phyloP scores from a whole-genome alignment of 2,113 vertebrate genomes.

The Chaetorhynchus papuensis region DNA sequence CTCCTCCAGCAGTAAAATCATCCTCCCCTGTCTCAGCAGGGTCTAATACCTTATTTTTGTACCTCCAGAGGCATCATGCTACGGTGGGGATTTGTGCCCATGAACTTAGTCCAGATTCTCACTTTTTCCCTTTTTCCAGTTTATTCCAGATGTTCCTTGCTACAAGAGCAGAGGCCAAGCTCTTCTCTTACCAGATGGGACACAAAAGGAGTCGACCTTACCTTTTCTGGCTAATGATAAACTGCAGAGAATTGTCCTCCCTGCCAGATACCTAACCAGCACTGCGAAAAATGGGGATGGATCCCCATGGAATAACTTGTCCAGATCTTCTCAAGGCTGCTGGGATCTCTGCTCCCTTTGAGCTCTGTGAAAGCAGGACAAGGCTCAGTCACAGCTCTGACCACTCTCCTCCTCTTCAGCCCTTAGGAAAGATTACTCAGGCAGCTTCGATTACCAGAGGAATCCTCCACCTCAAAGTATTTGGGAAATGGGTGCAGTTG shows the following conservation, averaged over 20 bases:
- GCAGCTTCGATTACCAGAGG: background rate
- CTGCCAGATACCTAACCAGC: background rate
- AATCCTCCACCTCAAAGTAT: conserved; percentile 53
- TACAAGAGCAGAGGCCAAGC: background rate
- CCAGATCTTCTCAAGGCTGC: background rate
- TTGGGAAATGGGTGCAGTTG: conserved; percentile 59
- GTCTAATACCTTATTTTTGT: background rate
- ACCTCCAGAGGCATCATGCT: background rate
- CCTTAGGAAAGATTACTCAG: background rate
- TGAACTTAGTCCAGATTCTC: background rate
- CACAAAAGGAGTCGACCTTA: background rate
- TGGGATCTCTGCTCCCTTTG: background rate
- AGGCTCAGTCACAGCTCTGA: background rate
- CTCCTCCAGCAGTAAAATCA: background rate
- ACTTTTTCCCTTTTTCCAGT: background rate
- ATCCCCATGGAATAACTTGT: background rate
- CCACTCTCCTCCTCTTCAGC: background rate
- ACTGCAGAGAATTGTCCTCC: background rate
- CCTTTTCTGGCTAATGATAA: background rate
- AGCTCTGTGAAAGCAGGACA: background rate
- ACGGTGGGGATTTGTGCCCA: background rate
- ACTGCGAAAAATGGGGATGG: background rate
- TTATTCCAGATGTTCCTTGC: background rate
- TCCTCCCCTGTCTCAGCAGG: background rate
- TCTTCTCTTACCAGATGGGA: background rate